Percentiles rank a stretch among this genome's conserved stretches.
phyloP scores from a whole-genome alignment of 2,888 invertebrate species.

The Andrena praecox region DNA sequence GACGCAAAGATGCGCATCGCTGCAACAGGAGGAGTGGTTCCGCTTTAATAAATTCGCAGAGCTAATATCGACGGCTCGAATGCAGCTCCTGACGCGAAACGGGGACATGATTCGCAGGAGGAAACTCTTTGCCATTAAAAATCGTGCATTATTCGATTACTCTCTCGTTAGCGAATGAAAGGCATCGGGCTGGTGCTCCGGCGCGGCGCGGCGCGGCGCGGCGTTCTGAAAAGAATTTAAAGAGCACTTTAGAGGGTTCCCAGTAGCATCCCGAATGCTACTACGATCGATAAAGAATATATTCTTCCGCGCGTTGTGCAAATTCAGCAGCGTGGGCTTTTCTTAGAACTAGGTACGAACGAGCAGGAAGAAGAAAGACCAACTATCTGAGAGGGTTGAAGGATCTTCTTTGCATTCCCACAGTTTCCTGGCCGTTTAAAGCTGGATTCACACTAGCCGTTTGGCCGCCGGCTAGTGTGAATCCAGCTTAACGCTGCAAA shows the following conservation, averaged over 20 bases:
- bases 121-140: constrained; percentile 7
- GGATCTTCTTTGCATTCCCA: neutral
- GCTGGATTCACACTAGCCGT: too few species aligned
- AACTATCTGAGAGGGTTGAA: too few species aligned
- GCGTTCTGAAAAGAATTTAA: constrained; percentile 45
- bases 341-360: constrained; percentile 22
- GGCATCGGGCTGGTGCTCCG: constrained; percentile 35
- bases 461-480: too few species aligned
- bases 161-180: constrained; percentile 33
- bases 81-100: neutral
- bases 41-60: neutral
- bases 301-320: constrained; percentile 45
- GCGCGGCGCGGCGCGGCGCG: too few species aligned
- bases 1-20: too few species aligned
- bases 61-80: neutral
- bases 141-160: constrained; percentile 28
- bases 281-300: constrained; percentile 53
- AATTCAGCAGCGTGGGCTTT: constrained; percentile 53
- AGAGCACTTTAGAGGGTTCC: constrained; percentile 48
- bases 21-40: neutral
- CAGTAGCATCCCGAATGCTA: constrained; percentile 33
- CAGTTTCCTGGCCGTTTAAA: too few species aligned
- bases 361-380: neutral
- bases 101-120: neutral
- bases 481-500: neutral